A percentile compares a stretch with the other conserved stretches of the same genome.
Evolutionary conservation across 2,888 invertebrate species (phyloP).

Genomic region (Sminthurinus aureus): DNA sequence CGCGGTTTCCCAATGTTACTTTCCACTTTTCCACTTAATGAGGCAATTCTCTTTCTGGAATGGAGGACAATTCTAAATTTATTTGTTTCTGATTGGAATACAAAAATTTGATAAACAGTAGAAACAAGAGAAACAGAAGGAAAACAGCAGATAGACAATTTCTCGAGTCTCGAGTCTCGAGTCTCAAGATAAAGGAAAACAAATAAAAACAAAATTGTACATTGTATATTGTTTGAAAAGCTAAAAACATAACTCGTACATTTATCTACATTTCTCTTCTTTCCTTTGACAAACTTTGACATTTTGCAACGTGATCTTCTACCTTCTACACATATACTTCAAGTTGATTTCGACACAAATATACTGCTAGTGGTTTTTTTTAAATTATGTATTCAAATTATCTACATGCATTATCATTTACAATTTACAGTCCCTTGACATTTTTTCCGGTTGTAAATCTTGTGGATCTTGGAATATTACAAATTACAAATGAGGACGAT

Average conservation of each 20-base stretch:
- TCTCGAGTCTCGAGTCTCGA: background rate
- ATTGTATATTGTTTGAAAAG: background rate
- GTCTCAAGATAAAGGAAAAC: background rate
- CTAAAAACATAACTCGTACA: background rate
- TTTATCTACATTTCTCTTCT: background rate
- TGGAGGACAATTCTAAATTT: conserved; percentile 34
- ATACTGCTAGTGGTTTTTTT: too few relatives aligned
- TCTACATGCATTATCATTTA: too few relatives aligned
- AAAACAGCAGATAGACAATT: background rate
- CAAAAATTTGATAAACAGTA: conserved; percentile 7
- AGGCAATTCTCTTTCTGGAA: conserved; percentile 24
- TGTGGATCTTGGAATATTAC: background rate
- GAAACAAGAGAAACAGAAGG: background rate
- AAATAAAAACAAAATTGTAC: background rate
- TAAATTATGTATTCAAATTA: too few relatives aligned
- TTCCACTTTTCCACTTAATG: conserved; percentile 20
- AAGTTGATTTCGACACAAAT: background rate
- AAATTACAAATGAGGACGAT: too few relatives aligned
- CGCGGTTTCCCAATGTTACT: conserved; percentile 12
- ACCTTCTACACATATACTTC: background rate
- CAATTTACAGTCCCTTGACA: too few relatives aligned
- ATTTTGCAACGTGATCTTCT: background rate
- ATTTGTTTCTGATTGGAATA: conserved; percentile 34
- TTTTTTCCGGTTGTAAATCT: background rate
- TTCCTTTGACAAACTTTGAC: background rate